Base-by-base conservation (phyloP, 2,797 vertebrate species). In the Sebastes cheni region DNA sequence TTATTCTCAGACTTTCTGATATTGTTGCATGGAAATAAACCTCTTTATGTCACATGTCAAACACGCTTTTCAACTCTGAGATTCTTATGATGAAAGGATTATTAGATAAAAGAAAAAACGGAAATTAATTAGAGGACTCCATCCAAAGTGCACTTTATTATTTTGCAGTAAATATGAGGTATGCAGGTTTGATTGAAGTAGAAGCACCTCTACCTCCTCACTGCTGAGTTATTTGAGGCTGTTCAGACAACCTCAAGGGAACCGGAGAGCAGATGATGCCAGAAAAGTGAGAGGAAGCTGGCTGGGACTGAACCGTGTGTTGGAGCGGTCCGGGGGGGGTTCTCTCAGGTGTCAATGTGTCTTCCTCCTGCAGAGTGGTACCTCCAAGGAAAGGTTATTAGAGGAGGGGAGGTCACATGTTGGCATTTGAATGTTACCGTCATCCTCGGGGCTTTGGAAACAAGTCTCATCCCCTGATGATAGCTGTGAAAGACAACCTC, bases 401-500 rank as follows among this genome's bases (percentile, higher is more conserved):
- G 81, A 25, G 54, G n/a, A 20, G 34, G 25, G 13, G 25, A 4
- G 12, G 56, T 82, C 69, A 67, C 76, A 62, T 73, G 75, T 62
- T 86, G 79, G 42, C 75, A 85, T 87, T 90, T 90, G 67, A 81
- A 86, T 83, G 84, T 70, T 77, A 69, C 66, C 39, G 8, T 6
- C 12, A 12, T 81, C 86, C 50, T 86, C 29, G 0, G 77, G 85
- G 60, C 22, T 72, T 80, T 56, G 8, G 67, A 71, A 58, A 68
- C 30, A 25, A 52, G 11, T 36, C 75, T 10, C 20, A 67, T 23
- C 25, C 13, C 13, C 69, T 59, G 30, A 60, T 66, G 27, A 55
- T n/a, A 8, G 8, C 62, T 42, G 42, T 34, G 34, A 32, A 62
- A 73, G 52, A 56, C 46, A 30, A 29, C 32, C 10, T 22, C 16